These are phyloP conservation scores for Danio choprae DNA, from an alignment of 2,797 vertebrate genomes.

Conservation along the genomic window DNA sequence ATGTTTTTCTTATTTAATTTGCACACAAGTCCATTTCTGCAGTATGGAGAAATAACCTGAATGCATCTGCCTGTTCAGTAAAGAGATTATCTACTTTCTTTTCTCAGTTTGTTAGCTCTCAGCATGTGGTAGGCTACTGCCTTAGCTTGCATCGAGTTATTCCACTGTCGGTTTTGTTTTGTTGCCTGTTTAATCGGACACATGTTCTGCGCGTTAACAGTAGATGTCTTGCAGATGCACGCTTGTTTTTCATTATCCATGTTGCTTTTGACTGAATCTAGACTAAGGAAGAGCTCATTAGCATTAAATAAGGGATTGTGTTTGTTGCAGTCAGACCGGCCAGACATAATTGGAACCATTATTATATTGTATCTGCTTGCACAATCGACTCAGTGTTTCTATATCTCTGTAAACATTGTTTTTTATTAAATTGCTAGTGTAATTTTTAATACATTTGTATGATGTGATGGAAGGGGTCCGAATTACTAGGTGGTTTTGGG, in stretches of 20 bases:
- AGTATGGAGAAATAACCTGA: background rate
- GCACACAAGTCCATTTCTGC: background rate
- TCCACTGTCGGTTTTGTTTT: conserved; percentile 37
- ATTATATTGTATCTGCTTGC: conserved; percentile 13
- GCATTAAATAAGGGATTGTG: conserved; percentile 27
- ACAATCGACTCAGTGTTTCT: background rate
- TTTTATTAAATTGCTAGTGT: conserved; percentile 9
- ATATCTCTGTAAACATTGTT: background rate
- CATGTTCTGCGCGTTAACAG: background rate
- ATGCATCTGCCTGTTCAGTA: conserved; percentile 11
- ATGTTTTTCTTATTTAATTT: background rate
- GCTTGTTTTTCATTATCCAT: conserved; percentile 41
- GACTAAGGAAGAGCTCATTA: conserved; percentile 21
- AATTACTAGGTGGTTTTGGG: too few species aligned
- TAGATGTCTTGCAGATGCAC: conserved; percentile 17
- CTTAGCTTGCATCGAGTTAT: conserved; percentile 15
- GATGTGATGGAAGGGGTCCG: conserved; percentile 53
- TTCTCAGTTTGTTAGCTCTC: conserved; percentile 38
- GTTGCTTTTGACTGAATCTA: conserved; percentile 4
- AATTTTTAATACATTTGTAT: background rate
- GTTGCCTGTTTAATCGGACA: conserved; percentile 7
- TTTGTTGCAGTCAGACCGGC: background rate
- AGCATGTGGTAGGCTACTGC: conserved; percentile 50
- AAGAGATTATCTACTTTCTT: conserved; percentile 34
- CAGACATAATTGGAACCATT: background rate